Conservation (phyloP, 2,113 vertebrate species). For the Tachycineta bicolor region DNA sequence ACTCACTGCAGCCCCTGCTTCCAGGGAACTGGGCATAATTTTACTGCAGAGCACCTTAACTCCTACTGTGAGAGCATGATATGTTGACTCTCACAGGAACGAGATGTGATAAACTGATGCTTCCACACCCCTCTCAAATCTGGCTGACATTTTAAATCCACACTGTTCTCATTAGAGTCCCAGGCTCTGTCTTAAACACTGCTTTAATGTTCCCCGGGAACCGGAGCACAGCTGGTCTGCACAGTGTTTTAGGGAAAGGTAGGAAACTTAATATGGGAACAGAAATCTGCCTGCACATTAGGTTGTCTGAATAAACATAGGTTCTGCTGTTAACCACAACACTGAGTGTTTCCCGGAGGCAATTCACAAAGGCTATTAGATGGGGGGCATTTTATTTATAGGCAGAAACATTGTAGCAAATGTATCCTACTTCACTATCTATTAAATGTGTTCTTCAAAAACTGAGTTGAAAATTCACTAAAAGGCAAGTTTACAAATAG, state of each 20-base stretch:
- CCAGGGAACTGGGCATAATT: background rate
- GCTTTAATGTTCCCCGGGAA: background rate
- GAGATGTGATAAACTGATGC: background rate
- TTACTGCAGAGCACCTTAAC: background rate
- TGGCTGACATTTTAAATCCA: background rate
- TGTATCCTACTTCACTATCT: background rate
- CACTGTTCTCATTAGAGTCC: background rate
- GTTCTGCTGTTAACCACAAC: background rate
- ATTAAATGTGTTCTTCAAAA: background rate
- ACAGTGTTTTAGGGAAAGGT: background rate
- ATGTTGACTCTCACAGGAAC: background rate
- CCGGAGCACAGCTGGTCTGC: background rate
- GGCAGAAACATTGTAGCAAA: background rate
- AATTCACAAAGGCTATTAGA: background rate
- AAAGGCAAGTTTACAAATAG: background rate
- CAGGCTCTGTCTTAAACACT: background rate
- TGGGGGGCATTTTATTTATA: background rate
- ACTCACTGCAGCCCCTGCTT: background rate
- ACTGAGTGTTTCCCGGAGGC: background rate
- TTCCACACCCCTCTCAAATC: background rate
- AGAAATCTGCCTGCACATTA: background rate
- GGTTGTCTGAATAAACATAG: background rate
- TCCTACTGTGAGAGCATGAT: background rate
- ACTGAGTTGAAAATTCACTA: background rate
- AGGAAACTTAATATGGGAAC: background rate